phyloP scores from a whole-genome alignment of 2,888 invertebrate species.

The Autographa pulchrina region DNA sequence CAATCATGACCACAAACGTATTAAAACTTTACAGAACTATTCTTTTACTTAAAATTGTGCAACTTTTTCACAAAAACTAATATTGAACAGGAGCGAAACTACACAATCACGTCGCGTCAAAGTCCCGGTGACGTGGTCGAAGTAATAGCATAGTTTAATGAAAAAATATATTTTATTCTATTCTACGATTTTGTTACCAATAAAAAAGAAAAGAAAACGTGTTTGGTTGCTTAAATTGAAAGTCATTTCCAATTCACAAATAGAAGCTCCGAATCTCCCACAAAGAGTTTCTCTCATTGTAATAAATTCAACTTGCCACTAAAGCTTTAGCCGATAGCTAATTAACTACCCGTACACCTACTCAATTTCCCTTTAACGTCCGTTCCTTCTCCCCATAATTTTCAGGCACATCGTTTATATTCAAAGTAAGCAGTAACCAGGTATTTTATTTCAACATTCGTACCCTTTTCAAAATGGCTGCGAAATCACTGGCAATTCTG shows the following conservation, averaged over 20 bases:
- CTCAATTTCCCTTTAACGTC: slow-evolving; percentile 22
- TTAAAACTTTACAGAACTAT: no score
- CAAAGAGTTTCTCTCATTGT: slow-evolving; percentile 6
- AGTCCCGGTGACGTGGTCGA: no score
- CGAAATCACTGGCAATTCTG: slow-evolving; percentile 59
- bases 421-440: slow-evolving; percentile 58
- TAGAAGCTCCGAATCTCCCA: neutral
- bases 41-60: no score
- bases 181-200: neutral
- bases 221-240: neutral
- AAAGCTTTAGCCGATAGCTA: neutral
- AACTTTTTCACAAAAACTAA: no score
- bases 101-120: no score
- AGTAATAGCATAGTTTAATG: neutral
- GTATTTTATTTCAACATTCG: slow-evolving; percentile 63
- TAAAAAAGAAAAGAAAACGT: neutral
- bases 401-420: slow-evolving; percentile 57
- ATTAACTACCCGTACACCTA: slow-evolving; percentile 5
- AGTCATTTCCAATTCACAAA: neutral
- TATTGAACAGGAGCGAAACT: no score
- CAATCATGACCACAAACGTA: no score
- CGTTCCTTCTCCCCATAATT: slow-evolving; percentile 40
- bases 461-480: slow-evolving; percentile 66
- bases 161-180: slow-evolving; percentile 15
- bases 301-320: slow-evolving; percentile 6